phyloP scores from a whole-genome alignment of 2,113 vertebrate genomes.

The Etia nguti region DNA sequence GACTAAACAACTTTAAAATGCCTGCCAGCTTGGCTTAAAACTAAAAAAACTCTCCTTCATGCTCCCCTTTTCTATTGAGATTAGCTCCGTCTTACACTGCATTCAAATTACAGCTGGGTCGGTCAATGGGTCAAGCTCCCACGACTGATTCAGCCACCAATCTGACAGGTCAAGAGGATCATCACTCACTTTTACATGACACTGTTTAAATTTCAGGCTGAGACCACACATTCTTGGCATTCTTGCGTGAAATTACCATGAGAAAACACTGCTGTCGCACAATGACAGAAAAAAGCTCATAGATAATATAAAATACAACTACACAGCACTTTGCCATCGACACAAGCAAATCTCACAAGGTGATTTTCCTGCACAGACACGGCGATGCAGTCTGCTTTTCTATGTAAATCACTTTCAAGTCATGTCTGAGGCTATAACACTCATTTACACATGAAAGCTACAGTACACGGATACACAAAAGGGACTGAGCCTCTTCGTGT shows the following conservation, averaged over 20 bases:
- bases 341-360: not conserved
- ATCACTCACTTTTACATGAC: conserved; percentile 85
- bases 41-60: not conserved
- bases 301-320: not conserved
- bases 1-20: not conserved
- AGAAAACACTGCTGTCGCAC: not conserved
- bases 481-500: not conserved
- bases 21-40: not conserved
- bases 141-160: conserved; percentile 9
- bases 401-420: conserved; percentile 1
- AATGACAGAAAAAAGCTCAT: not conserved
- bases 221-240: conserved; percentile 30
- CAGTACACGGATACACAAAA: not conserved
- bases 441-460: not conserved
- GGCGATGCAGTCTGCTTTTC: not conserved
- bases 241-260: conserved; percentile 34
- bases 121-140: conserved; percentile 3
- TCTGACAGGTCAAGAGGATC: conserved; percentile 63
- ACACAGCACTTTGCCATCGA: not conserved
- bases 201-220: conserved; percentile 64
- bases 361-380: not conserved
- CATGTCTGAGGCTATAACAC: not conserved
- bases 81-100: not conserved
- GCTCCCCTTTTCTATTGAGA: not conserved
- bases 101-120: not conserved